phyloP scores from a whole-genome alignment of 2,888 invertebrate species.

The Hetaerina titia region DNA sequence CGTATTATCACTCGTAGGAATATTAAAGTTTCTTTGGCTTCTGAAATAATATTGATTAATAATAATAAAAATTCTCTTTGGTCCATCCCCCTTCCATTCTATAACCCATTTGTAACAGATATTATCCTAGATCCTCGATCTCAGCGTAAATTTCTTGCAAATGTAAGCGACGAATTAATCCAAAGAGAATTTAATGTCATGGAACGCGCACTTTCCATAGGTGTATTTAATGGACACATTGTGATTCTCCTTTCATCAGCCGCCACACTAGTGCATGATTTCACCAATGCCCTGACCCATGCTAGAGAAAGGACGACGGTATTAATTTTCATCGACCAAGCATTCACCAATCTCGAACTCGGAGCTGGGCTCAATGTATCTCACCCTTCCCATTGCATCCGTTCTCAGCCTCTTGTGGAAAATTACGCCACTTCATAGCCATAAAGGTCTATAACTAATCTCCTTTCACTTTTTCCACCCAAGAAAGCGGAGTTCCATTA shows the following conservation, averaged over 20 bases:
- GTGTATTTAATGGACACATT: neutral
- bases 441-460: neutral
- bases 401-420: neutral
- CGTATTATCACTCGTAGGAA: no score
- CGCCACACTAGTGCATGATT: neutral
- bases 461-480: neutral
- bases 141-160: neutral
- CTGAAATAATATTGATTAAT: neutral
- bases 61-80: neutral
- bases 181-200: neutral
- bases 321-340: neutral
- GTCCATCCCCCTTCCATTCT: neutral
- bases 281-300: neutral
- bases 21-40: neutral
- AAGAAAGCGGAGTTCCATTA: neutral
- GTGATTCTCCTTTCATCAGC: neutral
- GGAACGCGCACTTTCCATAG: neutral
- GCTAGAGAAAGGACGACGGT: neutral
- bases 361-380: neutral
- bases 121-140: neutral
- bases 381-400: neutral
- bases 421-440: neutral
- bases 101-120: neutral
- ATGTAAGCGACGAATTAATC: neutral
- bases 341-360: neutral